Evolutionary conservation across 2,888 invertebrate species (phyloP).

Genomic region (Stictocephala bisonia): DNA sequence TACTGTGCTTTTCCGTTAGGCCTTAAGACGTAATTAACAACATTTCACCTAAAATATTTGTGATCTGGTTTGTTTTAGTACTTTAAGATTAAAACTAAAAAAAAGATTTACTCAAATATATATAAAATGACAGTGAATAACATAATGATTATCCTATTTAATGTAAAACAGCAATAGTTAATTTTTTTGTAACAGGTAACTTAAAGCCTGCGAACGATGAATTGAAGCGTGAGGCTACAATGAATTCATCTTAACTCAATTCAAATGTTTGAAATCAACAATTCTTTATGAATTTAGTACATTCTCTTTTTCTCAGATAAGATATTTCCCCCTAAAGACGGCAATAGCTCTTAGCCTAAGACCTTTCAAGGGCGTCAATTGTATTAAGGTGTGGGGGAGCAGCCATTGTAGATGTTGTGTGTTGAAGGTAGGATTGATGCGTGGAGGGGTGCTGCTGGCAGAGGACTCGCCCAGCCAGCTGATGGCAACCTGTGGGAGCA

Average conservation of each 20-base stretch:
- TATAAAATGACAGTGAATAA: no score
- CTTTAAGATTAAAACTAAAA: no score
- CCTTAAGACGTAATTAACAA: no score
- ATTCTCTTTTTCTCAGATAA: not conserved
- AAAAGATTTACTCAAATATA: no score
- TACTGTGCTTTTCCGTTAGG: no score
- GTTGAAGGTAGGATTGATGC: slow-evolving; percentile 67
- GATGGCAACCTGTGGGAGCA: slow-evolving; percentile 61
- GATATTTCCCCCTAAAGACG: not conserved
- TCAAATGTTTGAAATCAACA: not conserved
- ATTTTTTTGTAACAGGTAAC: not conserved
- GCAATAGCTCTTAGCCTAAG: no score
- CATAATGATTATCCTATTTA: no score
- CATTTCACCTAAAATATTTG: no score
- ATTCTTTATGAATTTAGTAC: not conserved
- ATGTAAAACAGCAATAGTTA: not conserved
- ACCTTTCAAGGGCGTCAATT: no score
- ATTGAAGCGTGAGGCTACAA: not conserved
- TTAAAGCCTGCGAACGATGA: not conserved
- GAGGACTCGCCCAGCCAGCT: slow-evolving; percentile 65
- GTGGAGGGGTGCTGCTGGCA: slow-evolving; percentile 66
- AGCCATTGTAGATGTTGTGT: slow-evolving; percentile 28
- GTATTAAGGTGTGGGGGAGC: not conserved
- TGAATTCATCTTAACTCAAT: not conserved
- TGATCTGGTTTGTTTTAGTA: no score